Evolutionary conservation across 1,140 invertebrate genomes (phyloP).

Genomic region (Drosophila rufa): DNA sequence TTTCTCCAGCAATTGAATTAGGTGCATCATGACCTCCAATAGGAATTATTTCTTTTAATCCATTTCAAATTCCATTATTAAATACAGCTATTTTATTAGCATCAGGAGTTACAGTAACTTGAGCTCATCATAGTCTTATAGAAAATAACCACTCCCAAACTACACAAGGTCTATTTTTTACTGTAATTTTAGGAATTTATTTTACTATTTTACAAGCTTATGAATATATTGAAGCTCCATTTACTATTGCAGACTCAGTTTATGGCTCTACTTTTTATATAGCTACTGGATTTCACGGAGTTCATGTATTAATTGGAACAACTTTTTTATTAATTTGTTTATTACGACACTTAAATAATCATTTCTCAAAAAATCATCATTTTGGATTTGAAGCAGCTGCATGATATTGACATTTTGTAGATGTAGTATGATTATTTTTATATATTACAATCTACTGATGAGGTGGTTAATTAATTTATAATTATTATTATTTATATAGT

Average conservation of each 20-base stretch:
- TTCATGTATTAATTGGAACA: slow-evolving; percentile 90
- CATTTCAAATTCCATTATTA: slow-evolving; percentile 87
- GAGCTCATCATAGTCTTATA: slow-evolving; percentile 87
- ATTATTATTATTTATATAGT: slow-evolving; percentile 87
- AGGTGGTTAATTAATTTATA: slow-evolving; percentile 83
- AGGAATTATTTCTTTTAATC: slow-evolving; percentile 87
- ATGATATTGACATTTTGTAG: slow-evolving; percentile 92
- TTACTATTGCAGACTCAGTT: slow-evolving; percentile 88
- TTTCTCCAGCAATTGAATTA: slow-evolving; percentile 88
- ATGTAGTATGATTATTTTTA: slow-evolving; percentile 90
- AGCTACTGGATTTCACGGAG: slow-evolving; percentile 90
- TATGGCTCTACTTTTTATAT: slow-evolving; percentile 90
- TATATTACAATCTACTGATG: slow-evolving; percentile 90
- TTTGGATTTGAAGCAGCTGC: slow-evolving; percentile 90
- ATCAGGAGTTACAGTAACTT: slow-evolving; percentile 87
- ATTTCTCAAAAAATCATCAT: slow-evolving; percentile 88
- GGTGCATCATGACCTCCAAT: slow-evolving; percentile 87
- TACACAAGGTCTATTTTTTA: slow-evolving; percentile 86
- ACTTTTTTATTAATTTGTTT: slow-evolving; percentile 87
- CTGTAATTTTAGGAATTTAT: slow-evolving; percentile 86
- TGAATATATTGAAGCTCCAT: slow-evolving; percentile 87
- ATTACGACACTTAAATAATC: slow-evolving; percentile 86
- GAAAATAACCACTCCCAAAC: slow-evolving; percentile 86
- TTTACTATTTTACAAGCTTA: slow-evolving; percentile 86
- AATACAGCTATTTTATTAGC: slow-evolving; percentile 88